phyloP scores from a whole-genome alignment of 2,888 invertebrate genomes.

The Morpho achilles region DNA sequence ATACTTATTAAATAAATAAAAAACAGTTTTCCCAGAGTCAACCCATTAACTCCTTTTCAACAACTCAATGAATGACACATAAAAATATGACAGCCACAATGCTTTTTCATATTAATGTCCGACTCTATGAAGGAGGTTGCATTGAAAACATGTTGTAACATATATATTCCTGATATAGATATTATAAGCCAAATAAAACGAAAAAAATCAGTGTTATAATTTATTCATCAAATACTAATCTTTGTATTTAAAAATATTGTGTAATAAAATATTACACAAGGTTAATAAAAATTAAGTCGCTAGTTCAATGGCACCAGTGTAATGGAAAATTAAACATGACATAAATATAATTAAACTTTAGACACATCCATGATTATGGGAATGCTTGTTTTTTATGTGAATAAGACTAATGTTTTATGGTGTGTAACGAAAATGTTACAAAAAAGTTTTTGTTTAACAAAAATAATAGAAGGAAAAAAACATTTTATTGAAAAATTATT shows the following conservation, averaged over 20 bases:
- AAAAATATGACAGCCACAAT: too few species aligned
- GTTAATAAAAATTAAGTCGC: constrained; percentile 30
- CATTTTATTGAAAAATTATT: constrained; percentile 1
- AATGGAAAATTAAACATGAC: constrained; percentile 5
- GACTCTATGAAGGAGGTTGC: too few species aligned
- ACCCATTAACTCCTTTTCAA: too few species aligned
- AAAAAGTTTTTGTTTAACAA: not conserved
- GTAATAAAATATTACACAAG: constrained; percentile 32
- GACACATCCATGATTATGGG: not conserved
- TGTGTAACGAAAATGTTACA: too few species aligned
- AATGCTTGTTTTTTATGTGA: too few species aligned
- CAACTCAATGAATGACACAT: too few species aligned
- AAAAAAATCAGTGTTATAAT: constrained; percentile 27
- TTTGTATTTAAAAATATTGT: constrained; percentile 33
- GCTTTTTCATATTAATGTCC: too few species aligned
- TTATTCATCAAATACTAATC: constrained; percentile 34
- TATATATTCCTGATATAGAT: too few species aligned
- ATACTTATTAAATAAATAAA: too few species aligned
- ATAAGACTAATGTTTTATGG: too few species aligned
- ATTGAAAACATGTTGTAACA: too few species aligned
- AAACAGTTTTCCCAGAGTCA: too few species aligned
- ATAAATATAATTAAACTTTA: not conserved
- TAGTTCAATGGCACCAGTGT: constrained; percentile 33
- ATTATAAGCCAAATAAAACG: not conserved
- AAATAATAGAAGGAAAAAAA: not conserved